Conservation (phyloP, 2,113 vertebrate species). For the Apodemus sylvaticus region DNA sequence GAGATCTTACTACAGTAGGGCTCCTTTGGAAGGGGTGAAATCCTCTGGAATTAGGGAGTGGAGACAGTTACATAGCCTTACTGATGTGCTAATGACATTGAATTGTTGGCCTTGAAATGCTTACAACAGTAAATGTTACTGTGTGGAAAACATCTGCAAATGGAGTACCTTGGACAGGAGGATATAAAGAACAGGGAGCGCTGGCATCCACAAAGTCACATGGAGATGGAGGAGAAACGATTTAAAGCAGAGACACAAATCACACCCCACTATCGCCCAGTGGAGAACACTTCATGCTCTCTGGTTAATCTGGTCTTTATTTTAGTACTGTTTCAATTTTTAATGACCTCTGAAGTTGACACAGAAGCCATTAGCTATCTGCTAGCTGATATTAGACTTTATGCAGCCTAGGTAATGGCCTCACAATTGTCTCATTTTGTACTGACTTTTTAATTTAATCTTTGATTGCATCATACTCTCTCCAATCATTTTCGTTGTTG, state of each 20-base stretch:
- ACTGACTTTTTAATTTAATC: background rate
- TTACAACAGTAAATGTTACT: background rate
- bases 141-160: background rate
- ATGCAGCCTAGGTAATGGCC: background rate
- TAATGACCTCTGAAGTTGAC: constrained; percentile 11
- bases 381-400: background rate
- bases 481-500: background rate
- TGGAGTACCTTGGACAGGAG: background rate
- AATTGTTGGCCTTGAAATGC: background rate
- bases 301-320: background rate
- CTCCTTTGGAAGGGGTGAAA: background rate
- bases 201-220: background rate
- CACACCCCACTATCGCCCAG: background rate
- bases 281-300: background rate
- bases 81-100: background rate
- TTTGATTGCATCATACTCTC: background rate
- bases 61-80: background rate
- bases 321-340: constrained; percentile 25
- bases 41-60: background rate
- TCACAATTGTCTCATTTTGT: background rate
- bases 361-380: background rate
- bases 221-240: background rate
- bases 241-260: background rate
- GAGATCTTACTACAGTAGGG: background rate
- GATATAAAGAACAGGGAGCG: background rate